Base-by-base conservation (phyloP, 2,888 invertebrate species). In the Drosophila histrio region DNA sequence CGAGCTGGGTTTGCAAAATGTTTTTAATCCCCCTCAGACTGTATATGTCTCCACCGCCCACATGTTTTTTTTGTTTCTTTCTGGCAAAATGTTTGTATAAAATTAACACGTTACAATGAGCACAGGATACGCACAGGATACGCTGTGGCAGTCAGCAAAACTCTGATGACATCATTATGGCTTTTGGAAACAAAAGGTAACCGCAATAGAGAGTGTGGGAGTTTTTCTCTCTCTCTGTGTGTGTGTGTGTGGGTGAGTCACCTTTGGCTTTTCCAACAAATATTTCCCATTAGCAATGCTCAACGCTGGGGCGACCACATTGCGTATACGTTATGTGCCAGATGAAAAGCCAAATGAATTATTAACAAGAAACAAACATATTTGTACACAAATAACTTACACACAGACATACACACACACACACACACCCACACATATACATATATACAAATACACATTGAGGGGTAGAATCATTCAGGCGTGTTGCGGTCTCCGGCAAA, bases 241-340 rank as follows among this genome's bases (percentile, higher is more conserved):
- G 44, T 50, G 22, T 41, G 32, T 61, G 49, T 61, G 53, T 52
- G 72, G 58, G 62, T 85, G 88, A 87, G 79, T 84, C 85, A 88
- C 87, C 87, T 85, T 87, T 84, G 77, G 78, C 85, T 80, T 85
- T 87, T 72, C 62, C 76, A 84, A 81, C 88, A 87, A 81, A 87
- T 81, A 85, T 84, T 88, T 88, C 85, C 87, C 87, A 88, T 85
- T 88, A 85, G 82, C 74, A 67, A 84, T 65, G 72, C 80, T 77
- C 61, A 58, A 54, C 38, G 62, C 47, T 69, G 65, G 58, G 63
- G 67, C 67, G 69, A 80, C 75, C 84, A 79, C 78, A 76, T 57
- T 87, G 84, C 81, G 85, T 84, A 87, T 87, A 78, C 87, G 76
- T 73, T 68, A 79, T 83, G 66, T 69, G 75, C 70, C 67, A 82